Evolutionary conservation across 1,140 invertebrate species (phyloP).

Genomic region (Achroia grisella): DNA sequence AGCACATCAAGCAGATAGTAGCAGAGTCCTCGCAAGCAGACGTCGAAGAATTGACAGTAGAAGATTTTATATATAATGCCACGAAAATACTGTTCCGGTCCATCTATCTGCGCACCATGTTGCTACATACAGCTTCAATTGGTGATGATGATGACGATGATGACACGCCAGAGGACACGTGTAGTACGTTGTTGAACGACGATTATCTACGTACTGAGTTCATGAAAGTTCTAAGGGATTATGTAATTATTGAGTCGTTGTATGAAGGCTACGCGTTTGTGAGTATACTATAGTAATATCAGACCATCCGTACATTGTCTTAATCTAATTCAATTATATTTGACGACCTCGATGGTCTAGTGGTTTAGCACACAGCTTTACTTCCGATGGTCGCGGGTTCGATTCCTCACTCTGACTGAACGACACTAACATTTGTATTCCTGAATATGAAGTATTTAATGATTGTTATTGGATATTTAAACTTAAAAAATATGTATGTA

Average conservation of each 20-base stretch:
- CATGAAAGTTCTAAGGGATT: constrained; percentile 23
- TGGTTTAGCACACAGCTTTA: too few species aligned
- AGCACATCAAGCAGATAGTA: constrained; percentile 13
- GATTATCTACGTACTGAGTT: constrained; percentile 22
- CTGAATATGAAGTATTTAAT: too few species aligned
- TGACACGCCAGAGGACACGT: constrained; percentile 1
- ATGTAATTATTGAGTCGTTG: constrained; percentile 21
- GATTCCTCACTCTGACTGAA: too few species aligned
- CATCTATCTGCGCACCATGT: constrained; percentile 20
- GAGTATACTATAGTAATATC: constrained; percentile 24
- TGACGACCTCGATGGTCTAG: too few species aligned
- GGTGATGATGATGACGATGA: constrained; percentile 12
- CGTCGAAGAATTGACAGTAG: constrained; percentile 8
- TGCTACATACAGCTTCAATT: constrained; percentile 4
- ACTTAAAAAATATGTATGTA: too few species aligned
- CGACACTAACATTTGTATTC: too few species aligned
- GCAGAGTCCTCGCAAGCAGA: constrained; percentile 1
- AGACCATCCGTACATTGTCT: too few species aligned
- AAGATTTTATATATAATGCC: constrained; percentile 13
- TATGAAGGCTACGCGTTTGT: constrained; percentile 41
- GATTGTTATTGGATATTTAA: too few species aligned
- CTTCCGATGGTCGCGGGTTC: too few species aligned
- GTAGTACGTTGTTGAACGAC: constrained; percentile 12
- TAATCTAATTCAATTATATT: too few species aligned
- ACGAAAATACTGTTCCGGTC: constrained; percentile 23